phyloP scores from a whole-genome alignment of 2,888 invertebrate genomes.

The Diaphora mendica region DNA sequence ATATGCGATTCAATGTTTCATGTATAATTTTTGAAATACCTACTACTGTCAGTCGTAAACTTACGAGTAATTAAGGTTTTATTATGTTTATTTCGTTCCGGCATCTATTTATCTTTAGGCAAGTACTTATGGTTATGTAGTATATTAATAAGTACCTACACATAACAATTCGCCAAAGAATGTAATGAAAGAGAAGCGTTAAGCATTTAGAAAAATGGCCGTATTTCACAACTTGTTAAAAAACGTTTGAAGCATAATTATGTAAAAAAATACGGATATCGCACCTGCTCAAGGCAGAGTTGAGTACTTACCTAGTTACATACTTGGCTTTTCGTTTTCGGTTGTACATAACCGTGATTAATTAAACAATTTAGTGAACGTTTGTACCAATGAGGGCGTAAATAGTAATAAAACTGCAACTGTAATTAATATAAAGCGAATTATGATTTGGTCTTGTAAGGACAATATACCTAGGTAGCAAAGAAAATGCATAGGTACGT shows the following conservation, averaged over 20 bases:
- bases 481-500: neutral
- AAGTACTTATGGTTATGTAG: neutral
- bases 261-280: conserved; percentile 8
- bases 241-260: neutral
- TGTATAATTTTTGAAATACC: no score
- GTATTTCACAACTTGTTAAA: neutral
- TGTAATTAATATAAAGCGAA: neutral
- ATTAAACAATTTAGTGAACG: neutral
- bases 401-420: neutral
- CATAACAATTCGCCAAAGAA: neutral
- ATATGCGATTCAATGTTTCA: neutral
- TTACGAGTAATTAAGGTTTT: neutral
- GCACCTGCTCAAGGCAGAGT: conserved; percentile 9
- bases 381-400: neutral
- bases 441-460: neutral
- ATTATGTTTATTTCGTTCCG: neutral
- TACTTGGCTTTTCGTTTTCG: neutral
- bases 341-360: neutral
- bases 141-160: no score
- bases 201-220: neutral
- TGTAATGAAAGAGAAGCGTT: neutral
- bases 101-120: no score
- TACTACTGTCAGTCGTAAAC: neutral
- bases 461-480: neutral
- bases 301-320: neutral